These are phyloP conservation scores for Mesocricetus auratus DNA, from an alignment of 2,113 vertebrate species.

Conservation along the genomic window DNA sequence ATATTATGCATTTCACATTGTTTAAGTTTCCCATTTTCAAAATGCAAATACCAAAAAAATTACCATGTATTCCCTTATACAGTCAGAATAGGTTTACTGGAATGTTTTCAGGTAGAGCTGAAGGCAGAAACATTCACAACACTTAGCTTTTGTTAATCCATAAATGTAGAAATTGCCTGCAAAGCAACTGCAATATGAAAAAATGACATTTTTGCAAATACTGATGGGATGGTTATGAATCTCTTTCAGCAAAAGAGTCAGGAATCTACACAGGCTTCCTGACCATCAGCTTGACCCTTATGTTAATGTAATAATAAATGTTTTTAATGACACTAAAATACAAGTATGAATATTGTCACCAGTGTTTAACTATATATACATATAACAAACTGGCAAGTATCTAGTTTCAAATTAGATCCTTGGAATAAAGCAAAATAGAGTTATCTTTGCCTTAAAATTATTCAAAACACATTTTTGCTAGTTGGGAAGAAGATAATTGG, in stretches of 20 bases:
- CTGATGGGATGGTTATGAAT: conserved; percentile 14
- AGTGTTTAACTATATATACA: conserved; percentile 83
- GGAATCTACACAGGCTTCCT: conserved; percentile 48
- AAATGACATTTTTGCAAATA: conserved; percentile 59
- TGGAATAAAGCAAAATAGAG: conserved; percentile 75
- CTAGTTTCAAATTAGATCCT: conserved; percentile 82
- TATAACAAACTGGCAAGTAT: conserved; percentile 78
- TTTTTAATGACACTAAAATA: conserved; percentile 50
- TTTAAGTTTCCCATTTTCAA: conserved; percentile 56
- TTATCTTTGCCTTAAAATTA: conserved; percentile 75
- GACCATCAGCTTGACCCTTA: conserved; percentile 14
- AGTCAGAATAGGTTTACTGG: conserved; percentile 88
- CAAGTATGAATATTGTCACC: conserved; percentile 74
- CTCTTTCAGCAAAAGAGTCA: conserved; percentile 31
- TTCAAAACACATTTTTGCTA: conserved; percentile 74
- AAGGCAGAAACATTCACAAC: conserved; percentile 85
- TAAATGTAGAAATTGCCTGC: conserved; percentile 74
- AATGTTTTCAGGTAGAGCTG: conserved; percentile 86
- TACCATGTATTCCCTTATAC: conserved; percentile 67
- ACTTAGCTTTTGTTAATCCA: conserved; percentile 81
- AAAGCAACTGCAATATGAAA: conserved; percentile 69
- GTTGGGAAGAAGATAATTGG: conserved; percentile 64
- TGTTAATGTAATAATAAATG: conserved; percentile 37
- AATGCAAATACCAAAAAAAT: conserved; percentile 63
- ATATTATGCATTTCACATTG: conserved; percentile 44